phyloP scores from a whole-genome alignment of 2,888 invertebrate species.

The Meandrusa payeni region DNA sequence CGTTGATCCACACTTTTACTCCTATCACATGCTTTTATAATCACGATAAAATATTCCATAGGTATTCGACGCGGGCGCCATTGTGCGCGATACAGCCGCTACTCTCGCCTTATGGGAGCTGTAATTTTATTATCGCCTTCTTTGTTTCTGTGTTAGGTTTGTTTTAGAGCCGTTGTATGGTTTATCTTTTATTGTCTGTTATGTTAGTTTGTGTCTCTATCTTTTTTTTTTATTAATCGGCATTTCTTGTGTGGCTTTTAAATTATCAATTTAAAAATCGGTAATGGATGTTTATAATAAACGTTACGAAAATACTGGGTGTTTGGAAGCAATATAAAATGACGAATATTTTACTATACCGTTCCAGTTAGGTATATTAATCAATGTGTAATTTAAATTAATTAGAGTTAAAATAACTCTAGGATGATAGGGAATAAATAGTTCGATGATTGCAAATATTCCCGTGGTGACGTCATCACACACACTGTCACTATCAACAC shows the following conservation, averaged over 20 bases:
- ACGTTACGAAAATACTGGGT: too few species aligned
- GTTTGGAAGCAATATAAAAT: too few species aligned
- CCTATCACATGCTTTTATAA: constrained; percentile 66
- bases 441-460: too few species aligned
- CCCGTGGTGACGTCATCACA: too few species aligned
- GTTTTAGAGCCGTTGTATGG: constrained; percentile 25
- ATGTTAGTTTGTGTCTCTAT: constrained; percentile 26
- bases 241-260: constrained; percentile 6
- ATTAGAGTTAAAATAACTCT: too few species aligned
- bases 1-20: constrained; percentile 67
- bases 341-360: too few species aligned
- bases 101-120: constrained; percentile 30
- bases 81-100: constrained; percentile 28
- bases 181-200: constrained; percentile 42
- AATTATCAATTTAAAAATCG: not conserved
- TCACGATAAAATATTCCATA: constrained; percentile 52
- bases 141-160: constrained; percentile 46
- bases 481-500: too few species aligned
- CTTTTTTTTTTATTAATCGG: constrained; percentile 13
- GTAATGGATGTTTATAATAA: not conserved
- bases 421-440: too few species aligned
- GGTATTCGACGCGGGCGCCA: constrained; percentile 25
- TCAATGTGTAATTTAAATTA: too few species aligned
- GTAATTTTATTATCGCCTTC: constrained; percentile 65
- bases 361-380: too few species aligned